Conservation (phyloP, 2,113 vertebrate genomes). For the Hepsetus odoe region DNA sequence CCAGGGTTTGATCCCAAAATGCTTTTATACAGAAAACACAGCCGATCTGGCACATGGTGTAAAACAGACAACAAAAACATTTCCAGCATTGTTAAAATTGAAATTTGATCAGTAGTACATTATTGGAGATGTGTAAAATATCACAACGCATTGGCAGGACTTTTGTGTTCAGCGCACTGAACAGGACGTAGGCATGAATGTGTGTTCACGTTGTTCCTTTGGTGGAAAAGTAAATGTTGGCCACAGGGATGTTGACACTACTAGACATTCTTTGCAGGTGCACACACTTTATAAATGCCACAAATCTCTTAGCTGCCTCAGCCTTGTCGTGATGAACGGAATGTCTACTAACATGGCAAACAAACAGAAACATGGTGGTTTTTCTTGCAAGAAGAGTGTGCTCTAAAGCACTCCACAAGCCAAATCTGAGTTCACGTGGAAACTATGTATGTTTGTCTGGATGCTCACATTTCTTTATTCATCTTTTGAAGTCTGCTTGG, state of each 20-base stretch:
- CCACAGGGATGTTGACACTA: conserved; percentile 10
- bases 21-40: conserved; percentile 63
- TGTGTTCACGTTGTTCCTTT: conserved; percentile 17
- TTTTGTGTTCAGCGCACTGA: conserved; percentile 12
- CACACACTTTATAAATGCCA: conserved; percentile 2
- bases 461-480: neutral
- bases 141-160: neutral
- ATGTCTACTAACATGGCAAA: conserved; percentile 36
- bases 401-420: neutral
- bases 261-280: neutral
- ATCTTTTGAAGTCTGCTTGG: conserved; percentile 31
- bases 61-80: conserved; percentile 45
- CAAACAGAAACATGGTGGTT: conserved; percentile 3
- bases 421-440: neutral
- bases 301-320: conserved; percentile 35
- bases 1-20: conserved; percentile 54
- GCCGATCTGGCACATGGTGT: conserved; percentile 60
- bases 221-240: conserved; percentile 27
- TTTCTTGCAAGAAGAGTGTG: conserved; percentile 5
- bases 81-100: conserved; percentile 58
- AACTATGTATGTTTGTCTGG: neutral
- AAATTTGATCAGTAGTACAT: conserved; percentile 60
- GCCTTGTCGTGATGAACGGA: conserved; percentile 12
- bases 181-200: conserved; percentile 23
- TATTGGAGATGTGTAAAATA: conserved; percentile 29